A percentile compares a stretch with the other conserved stretches of the same genome.
phyloP scores from a whole-genome alignment of 2,888 invertebrate genomes.

The Oxyteleia sp. region DNA sequence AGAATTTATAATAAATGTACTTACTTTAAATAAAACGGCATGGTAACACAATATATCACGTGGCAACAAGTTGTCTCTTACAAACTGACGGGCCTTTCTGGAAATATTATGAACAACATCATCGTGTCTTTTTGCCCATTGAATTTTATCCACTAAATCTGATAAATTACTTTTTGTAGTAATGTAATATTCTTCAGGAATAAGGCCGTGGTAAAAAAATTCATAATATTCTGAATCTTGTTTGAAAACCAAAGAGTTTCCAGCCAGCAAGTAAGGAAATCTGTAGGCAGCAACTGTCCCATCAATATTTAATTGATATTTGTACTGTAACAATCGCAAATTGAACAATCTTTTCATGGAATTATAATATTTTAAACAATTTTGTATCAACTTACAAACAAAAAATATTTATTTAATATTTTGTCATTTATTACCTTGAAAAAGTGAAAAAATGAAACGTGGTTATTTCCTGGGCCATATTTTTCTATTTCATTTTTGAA shows the following conservation, averaged over 20 bases:
- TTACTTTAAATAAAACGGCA: slow-evolving; percentile 90
- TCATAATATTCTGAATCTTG: slow-evolving; percentile 98
- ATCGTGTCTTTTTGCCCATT: slow-evolving; percentile 93
- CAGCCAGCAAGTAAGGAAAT: slow-evolving; percentile 96
- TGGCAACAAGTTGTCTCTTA: slow-evolving; percentile 93
- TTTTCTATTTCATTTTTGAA: slow-evolving; percentile 94
- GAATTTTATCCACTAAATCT: slow-evolving; percentile 93
- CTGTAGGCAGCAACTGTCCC: slow-evolving; percentile 99
- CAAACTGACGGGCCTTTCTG: slow-evolving; percentile 91
- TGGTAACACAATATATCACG: slow-evolving; percentile 96
- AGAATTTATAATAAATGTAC: slow-evolving; percentile 16
- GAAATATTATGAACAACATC: slow-evolving; percentile 91
- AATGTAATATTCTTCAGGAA: slow-evolving; percentile 94
- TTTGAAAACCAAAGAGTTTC: slow-evolving; percentile 96
- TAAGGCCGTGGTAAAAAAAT: slow-evolving; percentile 94
- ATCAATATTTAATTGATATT: slow-evolving; percentile 97
- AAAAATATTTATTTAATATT: no score
- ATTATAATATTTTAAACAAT: no score
- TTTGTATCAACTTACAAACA: no score
- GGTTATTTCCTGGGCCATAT: slow-evolving; percentile 95
- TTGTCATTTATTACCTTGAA: slow-evolving; percentile 91
- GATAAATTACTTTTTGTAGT: slow-evolving; percentile 94
- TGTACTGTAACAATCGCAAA: slow-evolving; percentile 91
- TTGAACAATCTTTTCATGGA: no score
- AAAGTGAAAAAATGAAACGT: slow-evolving; percentile 91